Evolutionary conservation across 2,888 invertebrate genomes (phyloP).

Genomic region (Lithophane ornitopus): DNA sequence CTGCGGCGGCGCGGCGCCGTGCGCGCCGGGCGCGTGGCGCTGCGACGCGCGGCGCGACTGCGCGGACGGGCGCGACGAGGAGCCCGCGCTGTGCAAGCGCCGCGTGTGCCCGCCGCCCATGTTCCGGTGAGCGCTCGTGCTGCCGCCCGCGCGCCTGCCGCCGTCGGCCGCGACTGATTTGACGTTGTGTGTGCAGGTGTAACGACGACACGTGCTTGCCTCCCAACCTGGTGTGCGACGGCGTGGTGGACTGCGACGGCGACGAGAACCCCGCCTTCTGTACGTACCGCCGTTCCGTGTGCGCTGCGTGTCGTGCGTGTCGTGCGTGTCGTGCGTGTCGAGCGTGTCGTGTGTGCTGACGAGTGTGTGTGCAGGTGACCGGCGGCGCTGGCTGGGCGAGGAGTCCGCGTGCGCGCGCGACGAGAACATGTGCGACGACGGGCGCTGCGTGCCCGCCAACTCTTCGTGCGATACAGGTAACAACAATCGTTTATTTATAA

Average conservation of each 20-base stretch:
- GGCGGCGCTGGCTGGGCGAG: conserved; percentile 66
- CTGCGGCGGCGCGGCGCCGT: conserved; percentile 70
- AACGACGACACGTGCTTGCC: conserved; percentile 92
- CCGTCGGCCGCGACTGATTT: background rate
- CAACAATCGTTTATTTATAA: background rate
- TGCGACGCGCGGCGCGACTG: conserved; percentile 93
- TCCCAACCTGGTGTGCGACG: conserved; percentile 93
- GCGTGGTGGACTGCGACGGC: conserved; percentile 88
- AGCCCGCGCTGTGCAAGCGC: conserved; percentile 76
- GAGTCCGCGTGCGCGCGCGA: conserved; percentile 75
- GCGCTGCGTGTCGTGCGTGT: background rate
- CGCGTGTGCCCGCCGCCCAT: conserved; percentile 85
- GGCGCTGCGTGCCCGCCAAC: conserved; percentile 79
- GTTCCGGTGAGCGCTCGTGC: conserved; percentile 68
- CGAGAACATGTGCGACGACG: conserved; percentile 78
- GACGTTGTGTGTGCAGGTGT: conserved; percentile 72
- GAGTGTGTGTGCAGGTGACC: conserved; percentile 57
- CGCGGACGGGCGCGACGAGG: conserved; percentile 91
- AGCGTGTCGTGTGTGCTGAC: background rate
- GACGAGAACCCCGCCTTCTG: conserved; percentile 89
- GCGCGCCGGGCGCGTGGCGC: conserved; percentile 88
- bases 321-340: too few species aligned
- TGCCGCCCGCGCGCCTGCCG: background rate
- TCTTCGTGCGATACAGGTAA: conserved; percentile 73
- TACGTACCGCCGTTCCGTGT: conserved; percentile 59